phyloP scores from a whole-genome alignment of 1,140 invertebrate species.

The Notospermus geniculatus region DNA sequence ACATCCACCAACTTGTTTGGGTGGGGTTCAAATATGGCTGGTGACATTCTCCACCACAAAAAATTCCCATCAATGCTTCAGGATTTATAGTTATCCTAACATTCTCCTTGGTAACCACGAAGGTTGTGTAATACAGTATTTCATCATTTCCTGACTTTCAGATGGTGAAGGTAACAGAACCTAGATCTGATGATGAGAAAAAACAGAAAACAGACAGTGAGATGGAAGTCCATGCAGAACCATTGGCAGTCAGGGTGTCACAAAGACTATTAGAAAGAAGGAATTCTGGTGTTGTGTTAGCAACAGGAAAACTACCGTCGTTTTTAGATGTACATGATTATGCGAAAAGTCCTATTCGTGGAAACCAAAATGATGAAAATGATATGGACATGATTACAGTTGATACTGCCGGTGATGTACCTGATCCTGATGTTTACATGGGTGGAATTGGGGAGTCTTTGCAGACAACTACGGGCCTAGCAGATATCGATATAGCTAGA shows the following conservation, averaged over 20 bases:
- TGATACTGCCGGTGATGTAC: slow-evolving; percentile 10
- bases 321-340: slow-evolving; percentile 49
- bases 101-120: too few relatives aligned
- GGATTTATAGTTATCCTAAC: too few relatives aligned
- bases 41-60: too few relatives aligned
- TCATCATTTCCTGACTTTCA: slow-evolving; percentile 34
- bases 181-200: slow-evolving; percentile 27
- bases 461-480: too few relatives aligned
- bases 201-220: neutral
- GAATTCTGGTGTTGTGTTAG: too few relatives aligned
- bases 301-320: slow-evolving; percentile 26
- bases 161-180: slow-evolving; percentile 59
- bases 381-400: slow-evolving; percentile 18
- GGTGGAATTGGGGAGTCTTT: slow-evolving; percentile 4
- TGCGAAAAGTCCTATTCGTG: slow-evolving; percentile 45
- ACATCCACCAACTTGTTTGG: too few relatives aligned
- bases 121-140: too few relatives aligned
- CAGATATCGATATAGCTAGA: neutral
- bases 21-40: too few relatives aligned
- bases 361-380: neutral
- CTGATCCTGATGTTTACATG: slow-evolving; percentile 13
- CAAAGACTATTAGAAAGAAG: too few relatives aligned
- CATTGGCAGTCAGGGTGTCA: neutral
- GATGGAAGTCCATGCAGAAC: neutral
- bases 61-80: too few relatives aligned